Conservation (phyloP, 2,888 invertebrate genomes). For the Shargacucullia verbasci region DNA sequence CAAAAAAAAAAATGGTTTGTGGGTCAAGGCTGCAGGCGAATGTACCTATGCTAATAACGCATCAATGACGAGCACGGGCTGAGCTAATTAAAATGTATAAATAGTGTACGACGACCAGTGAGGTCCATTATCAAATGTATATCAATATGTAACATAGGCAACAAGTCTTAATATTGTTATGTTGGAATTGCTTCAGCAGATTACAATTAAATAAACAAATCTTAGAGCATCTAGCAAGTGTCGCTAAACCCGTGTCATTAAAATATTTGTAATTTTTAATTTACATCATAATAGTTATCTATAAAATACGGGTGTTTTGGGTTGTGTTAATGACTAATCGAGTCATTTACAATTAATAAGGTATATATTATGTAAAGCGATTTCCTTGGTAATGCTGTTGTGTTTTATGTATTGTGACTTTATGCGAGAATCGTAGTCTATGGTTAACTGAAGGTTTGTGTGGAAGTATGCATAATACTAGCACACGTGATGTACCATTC, state of each 20-base stretch:
- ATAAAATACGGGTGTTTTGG: conserved; percentile 72
- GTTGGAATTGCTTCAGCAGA: neutral
- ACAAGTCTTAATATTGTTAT: neutral
- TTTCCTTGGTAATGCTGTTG: conserved; percentile 84
- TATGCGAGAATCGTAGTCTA: conserved; percentile 63
- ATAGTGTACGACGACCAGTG: neutral
- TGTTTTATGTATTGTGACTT: conserved; percentile 67
- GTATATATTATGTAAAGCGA: conserved; percentile 78
- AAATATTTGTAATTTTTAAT: conserved; percentile 72
- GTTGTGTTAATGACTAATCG: conserved; percentile 68
- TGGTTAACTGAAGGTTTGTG: conserved; percentile 67
- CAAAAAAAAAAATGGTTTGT: conserved; percentile 6
- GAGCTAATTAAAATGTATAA: conserved; percentile 27
- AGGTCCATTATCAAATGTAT: too few species aligned
- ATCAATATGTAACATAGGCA: too few species aligned
- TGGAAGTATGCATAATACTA: conserved; percentile 23
- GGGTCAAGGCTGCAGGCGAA: conserved; percentile 10
- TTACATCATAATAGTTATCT: conserved; percentile 68
- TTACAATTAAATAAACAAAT: conserved; percentile 4
- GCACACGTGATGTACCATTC: conserved; percentile 21
- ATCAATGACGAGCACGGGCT: conserved; percentile 7
- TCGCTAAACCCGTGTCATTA: conserved; percentile 64
- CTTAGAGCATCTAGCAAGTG: conserved; percentile 61
- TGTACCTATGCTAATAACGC: too few species aligned
- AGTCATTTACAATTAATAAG: conserved; percentile 71